Evolutionary conservation across 2,113 vertebrate genomes (phyloP), one percentile per base, ranked within the genome.

Genomic region (Lathamus discolor): DNA sequence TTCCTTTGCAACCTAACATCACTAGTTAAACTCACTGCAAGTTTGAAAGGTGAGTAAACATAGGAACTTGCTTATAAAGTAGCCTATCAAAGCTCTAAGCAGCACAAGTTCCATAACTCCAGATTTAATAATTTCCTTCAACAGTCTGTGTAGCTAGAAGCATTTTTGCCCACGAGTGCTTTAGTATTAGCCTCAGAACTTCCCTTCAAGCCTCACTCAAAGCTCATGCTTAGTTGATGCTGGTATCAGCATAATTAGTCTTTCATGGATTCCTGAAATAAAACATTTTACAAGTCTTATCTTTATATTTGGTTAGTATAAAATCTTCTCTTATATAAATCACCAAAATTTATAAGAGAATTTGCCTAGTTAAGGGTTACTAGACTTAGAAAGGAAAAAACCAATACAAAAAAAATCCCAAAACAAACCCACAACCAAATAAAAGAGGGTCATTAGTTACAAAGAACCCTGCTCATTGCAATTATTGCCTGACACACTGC

Each of bases 51-150:
- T 20, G 29, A 28, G 31, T 63, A 83, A 76, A 94, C 67, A 37
- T 59, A 39, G 41, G n/a, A 94, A 48, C 7, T 80, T 55, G 10
- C 49, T 59, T 29, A 48, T 41, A 70, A 88, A 70, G 24, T 9
- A 13, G 8, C 20, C 66, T 68, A 28, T 69, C 44, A 75, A 86
- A 90, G 28, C 27, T 79, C 62, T 43, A 69, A 39, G 67, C 49
- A 89, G 25, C 75, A 93, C 61, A 69, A 13, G 19, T 68, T 93
- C 39, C 49, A 35, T 9, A 23, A 15, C 28, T 82, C 76, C 51
- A 57, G 43, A 91, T 74, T 91, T 91, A 84, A 79, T 86, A 44
- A 70, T 55, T 87, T 92, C 31, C 37, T 88, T 94, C 68, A 92
- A 77, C 28, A 92, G 29, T 13, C 33, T 82, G 16, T 63, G 12